Conservation (phyloP, 2,797 vertebrate species). For the Nothura maculosa region DNA sequence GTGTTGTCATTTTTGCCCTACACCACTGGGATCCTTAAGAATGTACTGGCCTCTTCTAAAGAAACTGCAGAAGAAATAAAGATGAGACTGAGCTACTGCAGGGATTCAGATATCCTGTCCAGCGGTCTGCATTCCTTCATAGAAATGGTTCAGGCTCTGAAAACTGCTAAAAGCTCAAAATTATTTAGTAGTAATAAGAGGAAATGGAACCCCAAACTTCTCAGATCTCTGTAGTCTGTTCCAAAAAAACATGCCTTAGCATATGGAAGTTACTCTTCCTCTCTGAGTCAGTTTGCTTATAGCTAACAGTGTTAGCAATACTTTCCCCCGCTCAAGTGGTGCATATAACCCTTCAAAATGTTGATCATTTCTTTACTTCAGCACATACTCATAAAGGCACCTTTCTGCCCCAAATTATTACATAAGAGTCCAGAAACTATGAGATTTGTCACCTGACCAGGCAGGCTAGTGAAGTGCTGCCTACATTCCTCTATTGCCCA, state of each 20-base stretch:
- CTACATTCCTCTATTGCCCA: not conserved
- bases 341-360: slow-evolving; percentile 15
- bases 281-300: slow-evolving; percentile 51
- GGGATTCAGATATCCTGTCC: not conserved
- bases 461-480: not conserved
- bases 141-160: not conserved
- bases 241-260: not conserved
- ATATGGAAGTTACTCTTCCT: slow-evolving; percentile 46
- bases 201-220: slow-evolving; percentile 29
- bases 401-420: not conserved
- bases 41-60: not conserved
- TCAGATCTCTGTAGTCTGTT: slow-evolving; percentile 42
- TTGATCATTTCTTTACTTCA: slow-evolving; percentile 32
- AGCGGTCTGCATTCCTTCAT: not conserved
- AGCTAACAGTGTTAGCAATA: slow-evolving; percentile 15
- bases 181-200: slow-evolving; percentile 6
- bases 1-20: not conserved
- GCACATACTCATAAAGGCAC: not conserved
- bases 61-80: not conserved
- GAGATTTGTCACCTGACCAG: not conserved
- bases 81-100: not conserved
- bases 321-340: not conserved
- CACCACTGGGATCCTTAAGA: not conserved
- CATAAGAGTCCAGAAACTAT: not conserved
- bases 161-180: slow-evolving; percentile 51